Base-by-base conservation (phyloP, 2,113 vertebrate species). In the Elachura formosa region DNA sequence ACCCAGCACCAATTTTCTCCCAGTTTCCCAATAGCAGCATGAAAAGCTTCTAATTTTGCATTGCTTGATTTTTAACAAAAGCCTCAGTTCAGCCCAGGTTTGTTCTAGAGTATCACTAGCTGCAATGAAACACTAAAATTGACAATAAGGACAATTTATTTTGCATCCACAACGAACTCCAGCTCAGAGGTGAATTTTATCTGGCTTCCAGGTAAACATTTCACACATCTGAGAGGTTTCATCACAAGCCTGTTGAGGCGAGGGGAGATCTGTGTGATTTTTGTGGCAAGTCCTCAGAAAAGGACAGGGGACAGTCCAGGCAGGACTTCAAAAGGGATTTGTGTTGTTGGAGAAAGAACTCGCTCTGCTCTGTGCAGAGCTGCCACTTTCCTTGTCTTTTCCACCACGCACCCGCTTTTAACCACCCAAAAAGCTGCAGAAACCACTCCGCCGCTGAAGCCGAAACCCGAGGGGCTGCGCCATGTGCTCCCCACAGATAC, bases 371-470 rank as follows among this genome's bases (percentile, higher is more conserved):
- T 13, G 29, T 4, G 20, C 33, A 21, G 71, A 5, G 5, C 41
- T 68, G 29, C 23, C 34, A 1, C 12, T 62, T 56, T 63, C 41
- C 41, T 34, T 6, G 3, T 15, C 38, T 52, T 36, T 34, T 11
- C 33, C 36, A 61, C 28, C 3, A 0, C 1, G 0, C 14, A 6
- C 24, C 31, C 55, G 3, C 43, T 74, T 31, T 33, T 5, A 81
- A 51, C 40, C 34, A 63, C 5, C n/a, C 38, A 9, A 72, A 87
- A 40, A 34, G 2, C 29, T 20, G 26, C 40, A 63, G 56, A 77
- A 71, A 48, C 43, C 4, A 0, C 41, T 9, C 26, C 0, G 0
- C 25, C 13, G 1, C 54, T 0, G 4, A 26, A 77, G 31, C 38
- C 1, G 1, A 74, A 72, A 56, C 48, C 25, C 1, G 3, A 45